Conservation (phyloP, 2,797 vertebrate species). For the Lepus oiostolus region DNA sequence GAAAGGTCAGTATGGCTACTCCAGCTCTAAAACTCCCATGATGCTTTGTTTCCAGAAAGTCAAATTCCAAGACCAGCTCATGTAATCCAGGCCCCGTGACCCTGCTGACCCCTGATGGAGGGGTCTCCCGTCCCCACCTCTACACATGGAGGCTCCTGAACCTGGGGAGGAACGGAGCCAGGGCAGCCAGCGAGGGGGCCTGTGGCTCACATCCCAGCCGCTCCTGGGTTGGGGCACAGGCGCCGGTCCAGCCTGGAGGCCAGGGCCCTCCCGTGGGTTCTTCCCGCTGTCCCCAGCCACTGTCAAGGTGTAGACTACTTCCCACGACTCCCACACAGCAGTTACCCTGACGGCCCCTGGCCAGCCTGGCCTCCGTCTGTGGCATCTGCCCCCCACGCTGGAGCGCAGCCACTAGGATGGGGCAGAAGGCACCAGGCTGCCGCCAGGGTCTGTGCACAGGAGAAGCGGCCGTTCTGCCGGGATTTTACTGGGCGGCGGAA, state of each 20-base stretch:
- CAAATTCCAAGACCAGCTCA: not conserved
- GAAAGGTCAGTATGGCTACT: not conserved
- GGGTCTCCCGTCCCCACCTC: not conserved
- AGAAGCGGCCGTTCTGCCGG: not conserved
- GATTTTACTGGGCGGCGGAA: conserved; percentile 45
- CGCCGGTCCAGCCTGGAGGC: not conserved
- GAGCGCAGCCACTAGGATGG: conserved; percentile 85
- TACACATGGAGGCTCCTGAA: not conserved
- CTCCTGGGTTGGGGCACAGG: not conserved
- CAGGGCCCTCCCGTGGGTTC: not conserved
- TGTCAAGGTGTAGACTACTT: conserved; percentile 89
- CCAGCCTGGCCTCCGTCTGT: conserved; percentile 83
- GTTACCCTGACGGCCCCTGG: conserved; percentile 67
- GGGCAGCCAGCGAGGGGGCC: not conserved
- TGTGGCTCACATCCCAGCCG: too few relatives aligned
- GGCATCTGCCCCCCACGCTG: conserved; percentile 84
- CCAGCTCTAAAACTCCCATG: not conserved
- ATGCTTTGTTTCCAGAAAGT: conserved; percentile 26
- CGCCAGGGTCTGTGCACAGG: conserved; percentile 49
- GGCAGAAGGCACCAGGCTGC: conserved; percentile 77
- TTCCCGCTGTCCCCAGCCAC: not conserved
- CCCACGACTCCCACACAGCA: conserved; percentile 86
- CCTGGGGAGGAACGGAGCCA: not conserved
- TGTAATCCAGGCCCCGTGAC: not conserved
- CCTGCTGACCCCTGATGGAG: not conserved